A percentile compares a stretch with the other conserved stretches of the same genome.
Conservation (phyloP, 2,797 vertebrate genomes). For the Protosalanx chinensis region DNA sequence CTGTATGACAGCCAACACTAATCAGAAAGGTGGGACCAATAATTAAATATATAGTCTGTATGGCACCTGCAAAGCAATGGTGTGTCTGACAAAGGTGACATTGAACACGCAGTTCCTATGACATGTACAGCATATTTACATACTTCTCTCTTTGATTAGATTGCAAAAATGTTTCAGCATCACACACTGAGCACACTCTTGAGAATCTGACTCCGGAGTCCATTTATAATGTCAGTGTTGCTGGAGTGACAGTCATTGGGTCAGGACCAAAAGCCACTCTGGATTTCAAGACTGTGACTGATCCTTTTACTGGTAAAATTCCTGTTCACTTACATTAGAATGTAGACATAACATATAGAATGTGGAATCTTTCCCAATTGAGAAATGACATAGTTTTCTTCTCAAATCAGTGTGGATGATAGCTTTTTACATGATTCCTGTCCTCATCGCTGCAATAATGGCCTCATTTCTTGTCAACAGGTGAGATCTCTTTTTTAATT, state of each 20-base stretch:
- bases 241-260: conserved; percentile 52
- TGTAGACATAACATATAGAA: too few species aligned
- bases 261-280: conserved; percentile 41
- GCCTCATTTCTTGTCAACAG: conserved; percentile 55
- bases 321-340: too few species aligned
- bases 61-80: too few species aligned
- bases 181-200: conserved; percentile 33
- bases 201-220: conserved; percentile 45
- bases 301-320: background rate
- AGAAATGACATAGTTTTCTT: background rate
- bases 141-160: conserved; percentile 33
- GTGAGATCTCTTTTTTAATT: conserved; percentile 18
- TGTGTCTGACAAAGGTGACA: background rate
- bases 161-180: conserved; percentile 49
- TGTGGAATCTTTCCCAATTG: background rate
- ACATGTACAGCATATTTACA: background rate
- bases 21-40: background rate
- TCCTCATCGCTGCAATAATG: conserved; percentile 37
- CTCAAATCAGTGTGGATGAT: conserved; percentile 48
- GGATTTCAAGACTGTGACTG: conserved; percentile 25
- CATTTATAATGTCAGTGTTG: conserved; percentile 58
- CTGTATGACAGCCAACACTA: conserved; percentile 35
- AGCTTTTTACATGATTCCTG: conserved; percentile 33
- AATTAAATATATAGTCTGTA: background rate
- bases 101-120: background rate